A percentile compares a stretch with the other conserved stretches of the same genome.
These are phyloP conservation scores for Diabrotica virgifera DNA, from an alignment of 1,140 invertebrate genomes.

Conservation along the genomic window DNA sequence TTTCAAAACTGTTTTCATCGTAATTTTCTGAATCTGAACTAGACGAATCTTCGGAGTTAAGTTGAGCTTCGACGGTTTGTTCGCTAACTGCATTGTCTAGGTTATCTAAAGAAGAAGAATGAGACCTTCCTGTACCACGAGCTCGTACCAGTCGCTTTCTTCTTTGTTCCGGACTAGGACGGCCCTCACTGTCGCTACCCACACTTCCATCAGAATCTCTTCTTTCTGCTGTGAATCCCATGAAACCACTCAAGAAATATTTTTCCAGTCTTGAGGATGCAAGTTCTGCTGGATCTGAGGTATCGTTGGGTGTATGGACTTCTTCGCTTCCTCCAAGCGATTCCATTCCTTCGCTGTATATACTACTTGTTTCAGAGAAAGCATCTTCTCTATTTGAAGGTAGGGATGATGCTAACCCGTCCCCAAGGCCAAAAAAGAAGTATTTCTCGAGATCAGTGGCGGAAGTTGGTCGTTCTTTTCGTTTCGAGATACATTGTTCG, in stretches of 20 bases:
- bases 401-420: slow-evolving; percentile 56
- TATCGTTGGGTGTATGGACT: slow-evolving; percentile 50
- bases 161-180: slow-evolving; percentile 80
- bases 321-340: slow-evolving; percentile 59
- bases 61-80: slow-evolving; percentile 47
- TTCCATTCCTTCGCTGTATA: slow-evolving; percentile 79
- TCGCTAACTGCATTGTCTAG: slow-evolving; percentile 56
- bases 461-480: slow-evolving; percentile 62
- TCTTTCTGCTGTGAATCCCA: slow-evolving; percentile 72
- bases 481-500: slow-evolving; percentile 57
- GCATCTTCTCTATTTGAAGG: slow-evolving; percentile 61
- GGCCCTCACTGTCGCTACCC: slow-evolving; percentile 82
- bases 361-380: slow-evolving; percentile 82
- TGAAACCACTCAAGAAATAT: slow-evolving; percentile 83
- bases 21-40: slow-evolving; percentile 75
- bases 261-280: slow-evolving; percentile 85
- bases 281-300: slow-evolving; percentile 64
- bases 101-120: slow-evolving; percentile 77
- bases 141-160: slow-evolving; percentile 75
- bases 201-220: slow-evolving; percentile 76
- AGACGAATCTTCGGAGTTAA: slow-evolving; percentile 64
- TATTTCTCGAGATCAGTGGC: slow-evolving; percentile 87
- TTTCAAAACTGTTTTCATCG: slow-evolving; percentile 67
- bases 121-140: slow-evolving; percentile 73
- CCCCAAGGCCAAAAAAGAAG: slow-evolving; percentile 81